Evolutionary conservation across 2,888 invertebrate genomes (phyloP).

Genomic region (Drosophila barbarae): DNA sequence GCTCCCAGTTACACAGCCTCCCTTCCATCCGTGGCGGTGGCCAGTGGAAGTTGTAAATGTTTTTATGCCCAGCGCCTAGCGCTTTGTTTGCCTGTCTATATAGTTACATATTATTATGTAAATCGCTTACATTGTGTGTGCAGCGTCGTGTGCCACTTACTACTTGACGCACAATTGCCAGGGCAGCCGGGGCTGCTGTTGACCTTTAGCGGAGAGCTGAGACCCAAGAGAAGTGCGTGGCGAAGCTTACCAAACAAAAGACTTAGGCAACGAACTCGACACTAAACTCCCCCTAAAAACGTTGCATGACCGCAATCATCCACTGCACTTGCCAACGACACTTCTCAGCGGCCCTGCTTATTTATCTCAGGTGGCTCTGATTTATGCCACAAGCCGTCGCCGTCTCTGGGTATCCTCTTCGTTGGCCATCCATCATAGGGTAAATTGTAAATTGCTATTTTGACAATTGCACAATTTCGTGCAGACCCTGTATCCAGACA

Average conservation of each 20-base stretch:
- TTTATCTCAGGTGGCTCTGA: constrained; percentile 40
- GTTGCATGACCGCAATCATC: constrained; percentile 54
- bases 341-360: constrained; percentile 46
- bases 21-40: constrained; percentile 23
- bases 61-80: constrained; percentile 39
- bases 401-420: constrained; percentile 17
- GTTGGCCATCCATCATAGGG: constrained; percentile 47
- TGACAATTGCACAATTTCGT: constrained; percentile 74
- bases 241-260: constrained; percentile 60
- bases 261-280: constrained; percentile 70
- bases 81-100: constrained; percentile 51
- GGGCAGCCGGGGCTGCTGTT: constrained; percentile 58
- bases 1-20: constrained; percentile 7
- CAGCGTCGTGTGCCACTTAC: constrained; percentile 64
- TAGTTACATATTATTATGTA: constrained; percentile 70
- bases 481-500: constrained; percentile 62
- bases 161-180: constrained; percentile 39
- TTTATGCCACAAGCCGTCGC: constrained; percentile 54
- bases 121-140: constrained; percentile 68
- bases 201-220: constrained; percentile 51
- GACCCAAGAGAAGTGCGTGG: constrained; percentile 7
- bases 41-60: constrained; percentile 64
- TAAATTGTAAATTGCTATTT: constrained; percentile 65
- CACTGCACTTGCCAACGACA: constrained; percentile 45
- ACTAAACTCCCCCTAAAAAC: constrained; percentile 45